A percentile compares a stretch with the other conserved stretches of the same genome.
Conservation (phyloP, 64 coral and sea anemone genomes). For the Porites lutea region DNA sequence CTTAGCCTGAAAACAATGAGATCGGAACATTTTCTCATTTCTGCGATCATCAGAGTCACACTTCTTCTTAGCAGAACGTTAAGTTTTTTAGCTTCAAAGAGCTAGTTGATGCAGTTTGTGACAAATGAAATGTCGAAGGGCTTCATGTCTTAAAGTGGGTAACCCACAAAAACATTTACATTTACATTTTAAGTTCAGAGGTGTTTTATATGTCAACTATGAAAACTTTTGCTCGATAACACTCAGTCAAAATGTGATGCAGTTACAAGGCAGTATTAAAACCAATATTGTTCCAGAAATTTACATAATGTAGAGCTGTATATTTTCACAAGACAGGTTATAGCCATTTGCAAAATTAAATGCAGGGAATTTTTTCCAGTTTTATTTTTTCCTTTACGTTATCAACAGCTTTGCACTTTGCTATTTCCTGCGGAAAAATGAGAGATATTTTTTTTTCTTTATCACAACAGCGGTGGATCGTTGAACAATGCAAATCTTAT, state of each 20-base stretch:
- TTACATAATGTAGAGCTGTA: not conserved
- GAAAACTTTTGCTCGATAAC: constrained; percentile 1
- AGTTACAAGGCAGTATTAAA: too few relatives aligned
- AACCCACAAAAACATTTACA: too few relatives aligned
- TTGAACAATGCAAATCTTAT: not conserved
- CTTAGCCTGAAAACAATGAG: not conserved
- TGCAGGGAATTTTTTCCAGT: not conserved
- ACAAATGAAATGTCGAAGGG: not conserved
- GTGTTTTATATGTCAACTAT: not conserved
- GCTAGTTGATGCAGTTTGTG: too few relatives aligned
- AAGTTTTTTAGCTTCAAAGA: too few relatives aligned
- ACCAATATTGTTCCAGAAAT: not conserved
- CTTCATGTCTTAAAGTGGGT: not conserved
- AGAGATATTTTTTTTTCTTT: not conserved
- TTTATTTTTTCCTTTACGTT: not conserved
- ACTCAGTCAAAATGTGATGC: not conserved
- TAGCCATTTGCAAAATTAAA: not conserved
- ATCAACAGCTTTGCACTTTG: not conserved
- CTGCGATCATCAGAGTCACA: too few relatives aligned
- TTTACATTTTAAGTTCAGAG: not conserved
- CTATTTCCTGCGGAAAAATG: not conserved
- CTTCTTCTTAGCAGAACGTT: too few relatives aligned
- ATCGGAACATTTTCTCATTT: too few relatives aligned
- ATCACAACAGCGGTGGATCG: not conserved
- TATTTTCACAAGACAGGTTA: not conserved